Evolutionary conservation across 2,113 vertebrate species (phyloP).

Genomic region (Mustela nigripes): DNA sequence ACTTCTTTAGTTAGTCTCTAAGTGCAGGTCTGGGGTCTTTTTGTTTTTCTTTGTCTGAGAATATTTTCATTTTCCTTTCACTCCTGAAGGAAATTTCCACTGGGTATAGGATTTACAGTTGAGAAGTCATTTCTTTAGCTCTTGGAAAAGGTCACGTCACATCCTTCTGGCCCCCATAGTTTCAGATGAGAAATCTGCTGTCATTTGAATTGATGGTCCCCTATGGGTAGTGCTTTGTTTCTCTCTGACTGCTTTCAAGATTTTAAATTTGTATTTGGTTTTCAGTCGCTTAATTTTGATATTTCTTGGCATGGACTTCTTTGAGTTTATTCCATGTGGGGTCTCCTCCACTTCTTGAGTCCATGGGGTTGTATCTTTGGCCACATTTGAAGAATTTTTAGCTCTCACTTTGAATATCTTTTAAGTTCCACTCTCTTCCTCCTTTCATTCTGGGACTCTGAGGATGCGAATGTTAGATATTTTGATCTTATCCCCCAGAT

Average conservation of each 20-base stretch:
- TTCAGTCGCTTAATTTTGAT: constrained; percentile 30
- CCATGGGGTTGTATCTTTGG: neutral
- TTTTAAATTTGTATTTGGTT: constrained; percentile 23
- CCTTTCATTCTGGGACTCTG: neutral
- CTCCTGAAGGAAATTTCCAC: neutral
- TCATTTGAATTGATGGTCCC: neutral
- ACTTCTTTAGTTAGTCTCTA: neutral
- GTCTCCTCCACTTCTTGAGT: neutral
- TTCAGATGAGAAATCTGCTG: neutral
- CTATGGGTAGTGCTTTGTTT: neutral
- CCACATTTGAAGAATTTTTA: neutral
- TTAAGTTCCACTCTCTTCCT: neutral
- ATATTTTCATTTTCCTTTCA: constrained; percentile 16
- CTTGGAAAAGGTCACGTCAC: neutral
- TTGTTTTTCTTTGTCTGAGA: neutral
- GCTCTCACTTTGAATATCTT: neutral
- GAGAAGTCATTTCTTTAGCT: neutral
- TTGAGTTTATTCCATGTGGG: neutral
- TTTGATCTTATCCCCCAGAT: neutral
- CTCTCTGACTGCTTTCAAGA: neutral
- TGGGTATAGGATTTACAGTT: neutral
- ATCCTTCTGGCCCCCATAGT: neutral
- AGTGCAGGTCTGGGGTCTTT: neutral
- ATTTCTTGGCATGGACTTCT: neutral
- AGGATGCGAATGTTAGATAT: neutral